These are phyloP conservation scores for Anastrepha ludens DNA, from an alignment of 1,140 invertebrate species.

Conservation along the genomic window DNA sequence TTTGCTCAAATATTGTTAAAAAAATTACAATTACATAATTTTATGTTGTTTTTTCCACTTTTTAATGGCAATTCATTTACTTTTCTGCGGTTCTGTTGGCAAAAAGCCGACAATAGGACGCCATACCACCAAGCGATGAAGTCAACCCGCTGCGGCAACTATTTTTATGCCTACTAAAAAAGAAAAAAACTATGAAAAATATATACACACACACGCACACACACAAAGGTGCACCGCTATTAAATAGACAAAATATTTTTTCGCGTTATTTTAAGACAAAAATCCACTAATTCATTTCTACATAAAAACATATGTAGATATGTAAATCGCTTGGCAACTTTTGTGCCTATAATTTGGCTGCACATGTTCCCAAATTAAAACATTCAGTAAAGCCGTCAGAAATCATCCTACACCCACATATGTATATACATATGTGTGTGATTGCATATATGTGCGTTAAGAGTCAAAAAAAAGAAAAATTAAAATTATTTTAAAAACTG, in stretches of 20 bases:
- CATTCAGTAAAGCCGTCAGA: not conserved
- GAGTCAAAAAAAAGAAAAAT: too few species aligned
- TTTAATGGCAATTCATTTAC: not conserved
- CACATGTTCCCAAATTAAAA: constrained; percentile 28
- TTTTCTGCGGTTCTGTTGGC: constrained; percentile 44
- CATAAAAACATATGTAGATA: not conserved
- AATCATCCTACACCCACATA: not conserved
- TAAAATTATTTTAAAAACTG: too few species aligned
- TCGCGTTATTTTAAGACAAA: constrained; percentile 31
- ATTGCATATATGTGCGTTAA: not conserved
- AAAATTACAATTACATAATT: not conserved
- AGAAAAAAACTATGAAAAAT: not conserved
- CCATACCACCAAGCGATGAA: not conserved
- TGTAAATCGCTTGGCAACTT: constrained; percentile 1
- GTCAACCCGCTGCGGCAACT: constrained; percentile 4
- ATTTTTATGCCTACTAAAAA: constrained; percentile 35
- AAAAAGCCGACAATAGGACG: not conserved
- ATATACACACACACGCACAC: not conserved
- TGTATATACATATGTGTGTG: not conserved
- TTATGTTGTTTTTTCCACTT: not conserved
- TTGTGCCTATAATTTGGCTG: not conserved
- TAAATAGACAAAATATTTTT: not conserved
- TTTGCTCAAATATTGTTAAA: not conserved
- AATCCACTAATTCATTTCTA: constrained; percentile 8
- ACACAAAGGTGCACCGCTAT: not conserved